These are phyloP conservation scores for Cheilosia urbana DNA, from an alignment of 2,888 invertebrate genomes.

Conservation along the genomic window DNA sequence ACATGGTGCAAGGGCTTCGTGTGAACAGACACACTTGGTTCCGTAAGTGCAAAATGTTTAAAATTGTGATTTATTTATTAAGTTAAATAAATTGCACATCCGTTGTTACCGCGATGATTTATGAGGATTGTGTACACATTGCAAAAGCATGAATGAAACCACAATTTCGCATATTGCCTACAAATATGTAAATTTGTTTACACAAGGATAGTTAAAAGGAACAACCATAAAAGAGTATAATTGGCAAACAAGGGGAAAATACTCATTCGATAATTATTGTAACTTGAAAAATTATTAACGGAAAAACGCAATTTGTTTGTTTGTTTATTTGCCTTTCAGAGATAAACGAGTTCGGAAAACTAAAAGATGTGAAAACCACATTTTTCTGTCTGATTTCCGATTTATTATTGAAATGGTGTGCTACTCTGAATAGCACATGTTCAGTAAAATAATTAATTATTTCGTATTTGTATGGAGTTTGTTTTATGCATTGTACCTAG, in stretches of 20 bases:
- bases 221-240: constrained; percentile 48
- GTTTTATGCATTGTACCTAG: too few species aligned
- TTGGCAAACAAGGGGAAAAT: constrained; percentile 48
- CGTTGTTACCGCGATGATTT: constrained; percentile 35
- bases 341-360: constrained; percentile 1
- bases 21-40: constrained; percentile 1
- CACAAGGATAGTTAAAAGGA: constrained; percentile 35
- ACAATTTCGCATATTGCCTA: constrained; percentile 47
- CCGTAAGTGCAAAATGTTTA: constrained; percentile 21
- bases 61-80: constrained; percentile 37
- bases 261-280: constrained; percentile 38
- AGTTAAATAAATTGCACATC: constrained; percentile 38
- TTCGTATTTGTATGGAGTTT: too few species aligned
- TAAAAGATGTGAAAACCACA: background rate
- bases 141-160: constrained; percentile 32
- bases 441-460: too few species aligned
- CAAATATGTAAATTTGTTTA: constrained; percentile 39
- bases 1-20: constrained; percentile 8
- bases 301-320: constrained; percentile 33
- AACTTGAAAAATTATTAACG: constrained; percentile 33
- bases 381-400: background rate
- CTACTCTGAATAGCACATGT: background rate
- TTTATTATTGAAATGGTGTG: background rate
- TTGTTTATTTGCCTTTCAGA: constrained; percentile 8
- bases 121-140: constrained; percentile 17